phyloP scores from a whole-genome alignment of 2,797 vertebrate genomes.

The Valencia hispanica region DNA sequence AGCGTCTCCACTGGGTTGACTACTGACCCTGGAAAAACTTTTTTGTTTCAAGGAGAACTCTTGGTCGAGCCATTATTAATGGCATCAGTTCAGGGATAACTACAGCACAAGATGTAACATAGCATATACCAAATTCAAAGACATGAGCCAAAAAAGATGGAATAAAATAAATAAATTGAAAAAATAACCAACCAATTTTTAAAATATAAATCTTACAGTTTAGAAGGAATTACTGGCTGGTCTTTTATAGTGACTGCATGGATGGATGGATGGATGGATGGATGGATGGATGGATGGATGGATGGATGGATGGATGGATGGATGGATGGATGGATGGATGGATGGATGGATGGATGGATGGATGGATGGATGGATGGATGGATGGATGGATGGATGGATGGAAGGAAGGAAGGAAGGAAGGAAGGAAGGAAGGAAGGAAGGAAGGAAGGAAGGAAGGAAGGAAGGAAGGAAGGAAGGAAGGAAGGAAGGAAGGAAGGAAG shows the following conservation, averaged over 20 bases:
- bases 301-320: too few relatives aligned
- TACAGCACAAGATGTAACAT: neutral
- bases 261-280: neutral
- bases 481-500: too few relatives aligned
- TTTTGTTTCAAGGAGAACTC: neutral
- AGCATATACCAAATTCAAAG: neutral
- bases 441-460: too few relatives aligned
- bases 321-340: too few relatives aligned
- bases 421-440: too few relatives aligned
- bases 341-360: too few relatives aligned
- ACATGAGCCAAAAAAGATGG: neutral
- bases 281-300: too few relatives aligned
- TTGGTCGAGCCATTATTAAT: neutral
- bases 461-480: too few relatives aligned
- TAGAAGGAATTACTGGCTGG: neutral
- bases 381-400: too few relatives aligned
- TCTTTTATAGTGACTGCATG: neutral
- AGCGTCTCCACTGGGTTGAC: constrained; percentile 22
- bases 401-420: too few relatives aligned
- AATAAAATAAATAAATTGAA: neutral
- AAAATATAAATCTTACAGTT: neutral
- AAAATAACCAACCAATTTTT: neutral
- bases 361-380: too few relatives aligned
- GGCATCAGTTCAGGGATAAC: neutral
- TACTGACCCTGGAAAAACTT: constrained; percentile 17